Percentiles rank a stretch among this genome's conserved stretches.
phyloP scores from a whole-genome alignment of 2,888 invertebrate species.

The Pharmacophagus antenor region DNA sequence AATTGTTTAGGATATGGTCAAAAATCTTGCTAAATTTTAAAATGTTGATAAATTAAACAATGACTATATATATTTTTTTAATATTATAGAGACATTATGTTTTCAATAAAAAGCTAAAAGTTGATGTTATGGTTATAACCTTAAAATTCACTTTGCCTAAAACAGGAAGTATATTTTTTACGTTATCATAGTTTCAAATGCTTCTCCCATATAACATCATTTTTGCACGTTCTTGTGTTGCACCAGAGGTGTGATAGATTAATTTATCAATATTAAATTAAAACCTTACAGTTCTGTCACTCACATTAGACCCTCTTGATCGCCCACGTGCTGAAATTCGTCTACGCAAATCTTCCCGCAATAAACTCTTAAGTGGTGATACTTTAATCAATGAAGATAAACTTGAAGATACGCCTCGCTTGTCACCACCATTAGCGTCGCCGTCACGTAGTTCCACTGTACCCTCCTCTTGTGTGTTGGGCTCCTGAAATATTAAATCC shows the following conservation, averaged over 20 bases:
- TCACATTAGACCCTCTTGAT: conserved; percentile 73
- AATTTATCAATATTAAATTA: background rate
- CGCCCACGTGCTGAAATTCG: conserved; percentile 87
- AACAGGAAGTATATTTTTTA: no score
- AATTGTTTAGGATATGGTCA: no score
- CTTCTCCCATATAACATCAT: no score
- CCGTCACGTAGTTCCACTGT: conserved; percentile 56
- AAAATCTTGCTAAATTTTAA: no score
- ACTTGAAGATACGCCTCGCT: conserved; percentile 82
- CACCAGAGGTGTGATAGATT: conserved; percentile 64
- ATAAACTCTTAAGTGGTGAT: conserved; percentile 91
- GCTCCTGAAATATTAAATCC: conserved; percentile 53
- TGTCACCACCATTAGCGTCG: conserved; percentile 64
- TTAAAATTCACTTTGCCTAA: no score
- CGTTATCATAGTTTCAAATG: no score
- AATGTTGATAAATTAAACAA: no score
- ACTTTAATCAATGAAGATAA: conserved; percentile 90
- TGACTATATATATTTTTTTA: no score
- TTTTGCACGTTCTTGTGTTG: no score
- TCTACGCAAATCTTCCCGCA: conserved; percentile 91
- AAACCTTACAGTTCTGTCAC: conserved; percentile 37
- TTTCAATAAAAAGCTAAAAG: no score
- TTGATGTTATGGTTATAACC: no score
- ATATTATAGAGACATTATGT: no score
- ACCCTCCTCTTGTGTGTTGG: conserved; percentile 56